A percentile compares a stretch with the other conserved stretches of the same genome.
phyloP scores from a whole-genome alignment of 1,140 invertebrate species.

The Scaptomyza hsui region DNA sequence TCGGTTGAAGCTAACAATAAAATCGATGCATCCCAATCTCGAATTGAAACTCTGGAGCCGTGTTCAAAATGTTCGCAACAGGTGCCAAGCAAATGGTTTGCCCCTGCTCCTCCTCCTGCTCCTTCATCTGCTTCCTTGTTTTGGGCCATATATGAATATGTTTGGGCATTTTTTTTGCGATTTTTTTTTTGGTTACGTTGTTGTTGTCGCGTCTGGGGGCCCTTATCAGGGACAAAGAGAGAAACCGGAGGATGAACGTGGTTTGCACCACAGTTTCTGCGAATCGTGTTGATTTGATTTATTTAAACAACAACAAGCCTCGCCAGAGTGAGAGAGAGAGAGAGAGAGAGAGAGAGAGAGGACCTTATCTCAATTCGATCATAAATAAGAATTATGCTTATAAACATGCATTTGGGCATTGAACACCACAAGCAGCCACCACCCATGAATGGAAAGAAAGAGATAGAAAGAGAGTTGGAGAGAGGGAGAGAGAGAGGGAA shows the following conservation, averaged over 20 bases:
- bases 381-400: conserved; percentile 81
- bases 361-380: conserved; percentile 74
- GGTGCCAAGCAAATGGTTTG: neutral
- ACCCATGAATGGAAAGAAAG: conserved; percentile 66
- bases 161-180: neutral
- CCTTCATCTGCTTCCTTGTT: neutral
- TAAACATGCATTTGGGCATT: conserved; percentile 72
- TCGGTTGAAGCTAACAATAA: neutral
- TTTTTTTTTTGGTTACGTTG: conserved; percentile 11
- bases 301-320: conserved; percentile 57
- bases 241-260: neutral
- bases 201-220: conserved; percentile 25
- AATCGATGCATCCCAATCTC: neutral
- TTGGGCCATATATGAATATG: conserved; percentile 15
- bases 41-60: neutral
- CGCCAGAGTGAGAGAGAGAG: neutral
- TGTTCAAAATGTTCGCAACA: neutral
- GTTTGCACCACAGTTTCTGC: conserved; percentile 64
- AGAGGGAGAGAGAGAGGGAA: too few relatives aligned
- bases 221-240: conserved; percentile 48
- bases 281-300: conserved; percentile 83
- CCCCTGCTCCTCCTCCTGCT: too few relatives aligned
- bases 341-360: conserved; percentile 1
- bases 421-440: conserved; percentile 35
- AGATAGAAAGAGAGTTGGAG: neutral